Evolutionary conservation across 2,888 invertebrate genomes (phyloP), one percentile per base, ranked within the genome.

Genomic region (Troilus luridus): DNA sequence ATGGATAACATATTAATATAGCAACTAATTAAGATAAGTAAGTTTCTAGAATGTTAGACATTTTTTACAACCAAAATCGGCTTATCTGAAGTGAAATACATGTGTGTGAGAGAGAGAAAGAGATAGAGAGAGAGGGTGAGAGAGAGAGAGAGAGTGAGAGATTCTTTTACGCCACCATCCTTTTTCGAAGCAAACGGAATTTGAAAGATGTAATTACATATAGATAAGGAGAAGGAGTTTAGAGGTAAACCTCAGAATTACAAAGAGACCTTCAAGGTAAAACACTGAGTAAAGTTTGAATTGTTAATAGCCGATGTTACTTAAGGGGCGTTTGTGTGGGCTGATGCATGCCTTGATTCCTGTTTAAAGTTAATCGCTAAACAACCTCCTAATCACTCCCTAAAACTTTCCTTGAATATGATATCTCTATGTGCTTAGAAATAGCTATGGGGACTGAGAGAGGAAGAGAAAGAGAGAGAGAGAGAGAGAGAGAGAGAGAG

Each of bases 251-350:
- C 9, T 10, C 27, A 19, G 17, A 27, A 41, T 77, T 17, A 77
- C 72, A 77, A 77, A 77, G 72, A 19, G 72, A 17, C 72, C 27
- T 77, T 77, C 41, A 77, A 77, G 72, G 72, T 77, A 77, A 77
- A 77, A 77, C 72, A 77, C 27, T 77, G 72, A 77, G 72, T 77
- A 77, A 27, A 77, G 72, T 27, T 77, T 77, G 72, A 77, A 77
- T 77, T 77, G 72, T 77, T 77, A 77, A 77, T 77, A 77, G 72
- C 72, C 17, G 72, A 77, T 77, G 72, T 77, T 77, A 77, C 72
- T 77, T 77, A 77, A 41, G 27, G 6, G 72, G 72, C 10, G 27
- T 77, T 77, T 17, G 72, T 14, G 19, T 8, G 27, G 27, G 72
- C 27, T 77, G 27, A 77, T 77, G 72, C 41, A 77, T 77, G 72